Percentiles rank a stretch among this genome's conserved stretches.
Evolutionary conservation across 2,888 invertebrate species (phyloP).

Genomic region (Gymnosoma rotundatum): DNA sequence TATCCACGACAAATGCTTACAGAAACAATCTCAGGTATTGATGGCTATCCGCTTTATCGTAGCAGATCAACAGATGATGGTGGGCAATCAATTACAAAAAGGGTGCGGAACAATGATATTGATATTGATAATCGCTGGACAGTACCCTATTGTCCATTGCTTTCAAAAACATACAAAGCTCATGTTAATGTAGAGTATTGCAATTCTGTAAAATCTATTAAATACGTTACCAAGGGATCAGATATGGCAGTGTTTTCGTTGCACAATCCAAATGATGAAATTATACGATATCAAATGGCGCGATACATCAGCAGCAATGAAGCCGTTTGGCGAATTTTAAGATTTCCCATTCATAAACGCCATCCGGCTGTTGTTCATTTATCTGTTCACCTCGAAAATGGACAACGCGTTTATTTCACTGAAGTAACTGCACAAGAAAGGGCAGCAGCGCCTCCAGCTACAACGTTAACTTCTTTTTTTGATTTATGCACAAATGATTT

Average conservation of each 20-base stretch:
- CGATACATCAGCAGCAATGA: conserved; percentile 15
- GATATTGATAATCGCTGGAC: conserved; percentile 19
- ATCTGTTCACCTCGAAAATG: no score
- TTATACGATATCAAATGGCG: not conserved
- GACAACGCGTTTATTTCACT: conserved; percentile 15
- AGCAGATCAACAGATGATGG: conserved; percentile 59
- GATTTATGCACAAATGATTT: conserved; percentile 1
- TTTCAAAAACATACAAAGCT: conserved; percentile 1
- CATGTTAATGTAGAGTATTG: conserved; percentile 4
- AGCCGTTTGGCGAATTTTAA: conserved; percentile 1
- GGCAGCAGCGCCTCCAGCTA: conserved; percentile 3
- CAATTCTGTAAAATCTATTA: not conserved
- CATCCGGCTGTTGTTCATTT: no score
- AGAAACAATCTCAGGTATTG: conserved; percentile 62
- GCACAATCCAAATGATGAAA: conserved; percentile 1
- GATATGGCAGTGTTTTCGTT: not conserved
- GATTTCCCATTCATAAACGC: no score
- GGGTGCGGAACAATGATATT: conserved; percentile 17
- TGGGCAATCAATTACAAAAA: conserved; percentile 36
- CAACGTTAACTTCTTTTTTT: conserved; percentile 8
- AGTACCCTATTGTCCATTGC: not conserved
- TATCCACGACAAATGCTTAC: conserved; percentile 65
- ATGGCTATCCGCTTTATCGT: conserved; percentile 63
- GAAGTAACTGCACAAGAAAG: not conserved
- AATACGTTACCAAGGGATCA: not conserved